These are phyloP conservation scores for Agriopis aurantiaria DNA, from an alignment of 2,888 invertebrate species.

Conservation along the genomic window DNA sequence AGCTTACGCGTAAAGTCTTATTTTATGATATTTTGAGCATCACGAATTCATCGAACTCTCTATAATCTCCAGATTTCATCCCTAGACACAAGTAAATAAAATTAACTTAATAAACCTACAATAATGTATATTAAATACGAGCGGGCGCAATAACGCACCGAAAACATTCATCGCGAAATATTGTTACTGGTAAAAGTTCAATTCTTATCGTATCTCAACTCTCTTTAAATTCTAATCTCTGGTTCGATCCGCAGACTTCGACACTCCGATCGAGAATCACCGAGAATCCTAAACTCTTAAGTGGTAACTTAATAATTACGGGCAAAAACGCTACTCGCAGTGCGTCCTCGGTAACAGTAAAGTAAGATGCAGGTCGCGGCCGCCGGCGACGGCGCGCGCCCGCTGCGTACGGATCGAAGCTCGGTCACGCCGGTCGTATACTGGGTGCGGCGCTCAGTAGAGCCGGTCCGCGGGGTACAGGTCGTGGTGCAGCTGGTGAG, in stretches of 20 bases:
- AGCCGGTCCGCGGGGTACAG: slow-evolving; percentile 79
- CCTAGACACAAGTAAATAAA: slow-evolving; percentile 80
- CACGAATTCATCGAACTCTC: slow-evolving; percentile 66
- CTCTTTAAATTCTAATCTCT: slow-evolving; percentile 78
- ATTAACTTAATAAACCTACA: slow-evolving; percentile 81
- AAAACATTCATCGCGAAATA: slow-evolving; percentile 86
- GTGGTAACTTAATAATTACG: slow-evolving; percentile 85
- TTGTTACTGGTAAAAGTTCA: slow-evolving; percentile 81
- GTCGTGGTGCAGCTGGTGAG: slow-evolving; percentile 75
- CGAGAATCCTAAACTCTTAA: slow-evolving; percentile 83
- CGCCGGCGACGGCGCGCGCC: slow-evolving; percentile 50
- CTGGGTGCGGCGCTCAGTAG: slow-evolving; percentile 64
- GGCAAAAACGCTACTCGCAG: slow-evolving; percentile 76
- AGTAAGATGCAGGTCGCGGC: slow-evolving; percentile 57
- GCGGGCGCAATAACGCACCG: slow-evolving; percentile 76
- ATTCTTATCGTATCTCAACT: slow-evolving; percentile 82
- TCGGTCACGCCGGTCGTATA: slow-evolving; percentile 73
- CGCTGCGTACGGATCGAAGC: slow-evolving; percentile 82
- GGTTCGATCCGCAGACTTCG: slow-evolving; percentile 72
- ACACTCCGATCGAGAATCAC: slow-evolving; percentile 70
- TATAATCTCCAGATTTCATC: slow-evolving; percentile 78
- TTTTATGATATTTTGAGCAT: slow-evolving; percentile 77
- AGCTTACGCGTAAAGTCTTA: slow-evolving; percentile 67
- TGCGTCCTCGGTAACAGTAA: slow-evolving; percentile 69
- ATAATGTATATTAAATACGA: slow-evolving; percentile 80